Evolutionary conservation across 2,797 vertebrate species (phyloP).

Genomic region (Brachymystax lenok): DNA sequence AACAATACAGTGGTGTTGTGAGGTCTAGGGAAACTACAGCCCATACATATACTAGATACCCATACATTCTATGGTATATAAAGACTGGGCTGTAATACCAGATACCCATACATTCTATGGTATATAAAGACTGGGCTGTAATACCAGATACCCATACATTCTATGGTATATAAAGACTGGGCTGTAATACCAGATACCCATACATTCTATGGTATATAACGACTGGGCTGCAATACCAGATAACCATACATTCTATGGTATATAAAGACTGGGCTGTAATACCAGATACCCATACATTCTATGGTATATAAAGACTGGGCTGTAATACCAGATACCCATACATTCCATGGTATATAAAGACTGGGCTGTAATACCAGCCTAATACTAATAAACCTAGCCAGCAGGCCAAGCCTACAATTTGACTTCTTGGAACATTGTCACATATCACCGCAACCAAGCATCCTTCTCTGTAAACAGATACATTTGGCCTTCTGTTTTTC

Average conservation of each 20-base stretch:
- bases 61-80: constrained; percentile 44
- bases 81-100: constrained; percentile 23
- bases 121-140: too few species aligned
- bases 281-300: too few species aligned
- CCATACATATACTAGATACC: background rate
- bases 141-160: too few species aligned
- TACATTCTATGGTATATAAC: too few species aligned
- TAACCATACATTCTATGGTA: too few species aligned
- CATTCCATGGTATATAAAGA: background rate
- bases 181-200: too few species aligned
- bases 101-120: too few species aligned
- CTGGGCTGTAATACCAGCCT: constrained; percentile 56
- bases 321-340: too few species aligned
- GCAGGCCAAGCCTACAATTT: constrained; percentile 59
- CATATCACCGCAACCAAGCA: constrained; percentile 50
- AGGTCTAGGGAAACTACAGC: background rate
- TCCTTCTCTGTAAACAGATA: constrained; percentile 47
- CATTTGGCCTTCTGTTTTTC: constrained; percentile 27
- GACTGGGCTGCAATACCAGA: too few species aligned
- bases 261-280: too few species aligned
- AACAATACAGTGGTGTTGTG: background rate
- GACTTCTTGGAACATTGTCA: constrained; percentile 58
- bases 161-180: too few species aligned
- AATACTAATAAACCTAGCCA: constrained; percentile 58
- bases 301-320: too few species aligned